Evolutionary conservation across 2,888 invertebrate species (phyloP), one percentile per base, ranked within the genome.

Genomic region (Drosophila neotestacea): DNA sequence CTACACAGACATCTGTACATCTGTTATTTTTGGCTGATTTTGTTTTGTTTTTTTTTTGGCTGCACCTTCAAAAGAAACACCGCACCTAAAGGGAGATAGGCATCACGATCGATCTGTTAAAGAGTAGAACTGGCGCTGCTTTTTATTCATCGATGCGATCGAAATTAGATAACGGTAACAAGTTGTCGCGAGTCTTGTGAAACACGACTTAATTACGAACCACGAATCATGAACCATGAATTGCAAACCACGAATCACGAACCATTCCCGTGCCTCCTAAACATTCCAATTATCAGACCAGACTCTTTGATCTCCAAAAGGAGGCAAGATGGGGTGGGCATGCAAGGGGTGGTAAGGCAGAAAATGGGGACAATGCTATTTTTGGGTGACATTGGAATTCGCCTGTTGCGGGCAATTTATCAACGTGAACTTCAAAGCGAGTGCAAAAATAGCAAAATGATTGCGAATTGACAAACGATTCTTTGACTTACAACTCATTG

Each of bases 181-280:
- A 81, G 68, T 77, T 91, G 92, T 91, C 82, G 79, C 84, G 85
- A 78, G 79, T 62, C 81, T 85, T 91, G 92, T 91, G 91, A 91
- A 88, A 92, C 92, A 92, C 85, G 91, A 88, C 88, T 90, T 91
- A 91, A 92, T 92, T 92, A 92, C 85, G 79, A 58, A 34, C 22
- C 65, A 52, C 41, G 48, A 68, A 54, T 2, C 13, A 39, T 22
- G 46, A 30, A 55, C 4, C 13, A 39, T 27, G 46, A 30, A 39
- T n/a, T n/a, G 28, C 16, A 16, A 59, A 48, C 28, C 36, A 16
- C 34, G 46, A 61, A 63, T 44, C 55, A 42, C 48, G 28, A 48
- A 48, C 47, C n/a, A 47, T 59, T 32, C 60, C 52, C 72, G 50
- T 51, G 59, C 36, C 55, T 11, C 28, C 66, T 48, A 54, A 48